Evolutionary conservation across 2,797 vertebrate species (phyloP).

Genomic region (Oreochromis grahami): DNA sequence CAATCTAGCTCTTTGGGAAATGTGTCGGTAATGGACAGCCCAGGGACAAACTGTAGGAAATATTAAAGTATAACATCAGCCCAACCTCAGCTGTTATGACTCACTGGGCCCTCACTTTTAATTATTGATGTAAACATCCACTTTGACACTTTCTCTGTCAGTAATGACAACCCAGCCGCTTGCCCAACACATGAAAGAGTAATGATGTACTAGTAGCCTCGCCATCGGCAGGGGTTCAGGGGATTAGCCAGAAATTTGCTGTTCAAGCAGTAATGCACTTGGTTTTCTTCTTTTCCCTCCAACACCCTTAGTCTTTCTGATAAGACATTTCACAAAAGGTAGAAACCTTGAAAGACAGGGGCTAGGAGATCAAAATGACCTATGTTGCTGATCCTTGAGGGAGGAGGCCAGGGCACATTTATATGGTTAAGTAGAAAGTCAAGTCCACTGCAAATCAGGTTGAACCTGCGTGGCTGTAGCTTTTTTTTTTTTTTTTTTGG

Average conservation of each 20-base stretch:
- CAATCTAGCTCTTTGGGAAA: slow-evolving; percentile 19
- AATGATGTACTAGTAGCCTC: slow-evolving; percentile 39
- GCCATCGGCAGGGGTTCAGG: slow-evolving; percentile 27
- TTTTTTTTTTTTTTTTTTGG: no score
- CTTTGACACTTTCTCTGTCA: slow-evolving; percentile 56
- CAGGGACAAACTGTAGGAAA: slow-evolving; percentile 17
- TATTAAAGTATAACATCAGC: slow-evolving; percentile 23
- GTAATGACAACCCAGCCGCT: slow-evolving; percentile 37
- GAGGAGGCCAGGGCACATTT: slow-evolving; percentile 20
- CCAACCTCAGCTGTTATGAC: slow-evolving; percentile 30
- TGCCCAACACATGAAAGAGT: slow-evolving; percentile 59
- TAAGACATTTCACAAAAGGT: slow-evolving; percentile 39
- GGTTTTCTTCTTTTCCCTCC: background rate
- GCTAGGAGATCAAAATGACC: slow-evolving; percentile 51
- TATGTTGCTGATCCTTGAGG: slow-evolving; percentile 21
- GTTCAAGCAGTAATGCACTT: slow-evolving; percentile 19
- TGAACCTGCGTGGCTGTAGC: background rate
- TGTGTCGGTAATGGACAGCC: background rate
- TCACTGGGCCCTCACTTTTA: slow-evolving; percentile 35
- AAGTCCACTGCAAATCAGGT: background rate
- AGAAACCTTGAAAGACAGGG: slow-evolving; percentile 43
- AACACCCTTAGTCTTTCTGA: background rate
- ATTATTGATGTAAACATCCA: slow-evolving; percentile 65
- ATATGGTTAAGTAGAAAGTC: slow-evolving; percentile 9
- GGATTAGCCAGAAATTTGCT: slow-evolving; percentile 54